phyloP scores from a whole-genome alignment of 92 coral and sea anemone genomes.

The Palythoa grandis region DNA sequence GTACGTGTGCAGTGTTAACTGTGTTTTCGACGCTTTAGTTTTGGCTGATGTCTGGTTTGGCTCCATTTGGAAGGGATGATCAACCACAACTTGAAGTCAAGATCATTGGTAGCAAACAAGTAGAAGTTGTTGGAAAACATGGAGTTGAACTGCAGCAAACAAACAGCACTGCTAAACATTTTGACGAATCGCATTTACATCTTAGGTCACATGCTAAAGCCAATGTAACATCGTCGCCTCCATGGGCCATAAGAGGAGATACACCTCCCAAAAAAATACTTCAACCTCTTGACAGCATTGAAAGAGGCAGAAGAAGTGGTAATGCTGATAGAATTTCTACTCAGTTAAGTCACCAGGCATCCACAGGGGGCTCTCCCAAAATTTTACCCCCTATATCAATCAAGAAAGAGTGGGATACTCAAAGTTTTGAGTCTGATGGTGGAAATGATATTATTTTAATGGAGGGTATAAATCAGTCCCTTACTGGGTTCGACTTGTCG shows the following conservation, averaged over 20 bases:
- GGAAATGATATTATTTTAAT: conserved; percentile 26
- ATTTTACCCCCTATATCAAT: conserved; percentile 73
- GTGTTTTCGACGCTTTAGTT: neutral
- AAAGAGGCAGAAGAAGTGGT: conserved; percentile 7
- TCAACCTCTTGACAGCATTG: conserved; percentile 53
- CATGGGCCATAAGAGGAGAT: conserved; percentile 65
- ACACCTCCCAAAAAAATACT: conserved; percentile 78
- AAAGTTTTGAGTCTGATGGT: conserved; percentile 9
- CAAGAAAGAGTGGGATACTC: neutral
- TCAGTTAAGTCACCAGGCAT: conserved; percentile 10
- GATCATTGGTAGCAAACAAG: conserved; percentile 82
- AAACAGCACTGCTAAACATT: neutral
- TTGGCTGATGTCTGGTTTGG: conserved; percentile 73
- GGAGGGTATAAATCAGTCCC: conserved; percentile 37
- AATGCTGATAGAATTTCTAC: neutral
- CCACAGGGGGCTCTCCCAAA: conserved; percentile 49
- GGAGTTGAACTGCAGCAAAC: conserved; percentile 59
- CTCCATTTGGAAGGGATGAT: conserved; percentile 91
- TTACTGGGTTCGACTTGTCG: conserved; percentile 62
- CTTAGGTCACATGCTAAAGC: neutral
- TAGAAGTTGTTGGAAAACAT: conserved; percentile 72
- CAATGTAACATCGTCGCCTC: conserved; percentile 43
- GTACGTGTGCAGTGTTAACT: no score
- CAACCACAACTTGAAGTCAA: conserved; percentile 80
- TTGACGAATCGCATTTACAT: conserved; percentile 16